Evolutionary conservation across 1,140 invertebrate genomes (phyloP).

Genomic region (Cyphomyrmex costatus): DNA sequence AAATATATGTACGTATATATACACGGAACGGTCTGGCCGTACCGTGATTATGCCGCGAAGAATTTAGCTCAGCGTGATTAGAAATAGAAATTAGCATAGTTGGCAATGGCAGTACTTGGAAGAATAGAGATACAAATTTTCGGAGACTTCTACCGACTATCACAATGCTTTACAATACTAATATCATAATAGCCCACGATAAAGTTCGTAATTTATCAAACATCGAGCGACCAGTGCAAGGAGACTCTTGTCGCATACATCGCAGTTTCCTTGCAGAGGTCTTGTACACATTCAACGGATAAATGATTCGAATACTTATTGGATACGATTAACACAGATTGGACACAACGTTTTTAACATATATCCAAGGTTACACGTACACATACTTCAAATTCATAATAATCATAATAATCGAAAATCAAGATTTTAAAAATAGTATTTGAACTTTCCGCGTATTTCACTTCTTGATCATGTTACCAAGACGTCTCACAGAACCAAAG

Average conservation of each 20-base stretch:
- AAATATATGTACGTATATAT: neutral
- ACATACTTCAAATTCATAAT: constrained; percentile 27
- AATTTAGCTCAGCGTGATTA: constrained; percentile 61
- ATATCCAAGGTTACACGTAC: constrained; percentile 42
- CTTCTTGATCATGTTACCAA: neutral
- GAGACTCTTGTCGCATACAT: constrained; percentile 24
- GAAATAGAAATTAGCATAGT: constrained; percentile 55
- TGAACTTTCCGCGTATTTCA: neutral
- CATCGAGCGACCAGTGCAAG: constrained; percentile 48
- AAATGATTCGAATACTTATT: constrained; percentile 64
- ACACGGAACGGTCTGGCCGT: neutral
- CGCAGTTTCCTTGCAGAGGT: constrained; percentile 59
- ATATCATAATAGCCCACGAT: constrained; percentile 46
- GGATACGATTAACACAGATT: constrained; percentile 63
- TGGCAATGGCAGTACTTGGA: constrained; percentile 64
- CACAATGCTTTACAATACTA: constrained; percentile 58
- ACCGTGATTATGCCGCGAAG: constrained; percentile 47
- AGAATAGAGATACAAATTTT: constrained; percentile 58
- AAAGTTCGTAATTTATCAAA: constrained; percentile 47
- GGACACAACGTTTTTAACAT: constrained; percentile 28
- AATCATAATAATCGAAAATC: constrained; percentile 15
- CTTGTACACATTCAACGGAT: constrained; percentile 68
- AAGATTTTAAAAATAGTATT: neutral
- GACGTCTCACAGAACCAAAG: constrained; percentile 24
- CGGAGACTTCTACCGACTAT: constrained; percentile 59